phyloP scores from a whole-genome alignment of 2,888 invertebrate species.

The Cryptus viduatorius region DNA sequence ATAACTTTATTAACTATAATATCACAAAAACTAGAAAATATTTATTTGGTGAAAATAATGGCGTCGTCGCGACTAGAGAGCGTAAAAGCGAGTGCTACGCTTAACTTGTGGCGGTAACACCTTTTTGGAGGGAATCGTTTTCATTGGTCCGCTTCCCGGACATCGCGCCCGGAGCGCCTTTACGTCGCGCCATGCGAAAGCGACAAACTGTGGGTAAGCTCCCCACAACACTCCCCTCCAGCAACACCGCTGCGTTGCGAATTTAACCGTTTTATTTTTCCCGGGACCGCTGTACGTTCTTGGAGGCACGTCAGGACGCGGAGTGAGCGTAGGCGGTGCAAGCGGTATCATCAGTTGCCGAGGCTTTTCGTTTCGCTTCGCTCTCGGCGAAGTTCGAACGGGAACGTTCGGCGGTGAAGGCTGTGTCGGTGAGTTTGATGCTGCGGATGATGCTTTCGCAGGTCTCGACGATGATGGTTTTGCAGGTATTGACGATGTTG shows the following conservation, averaged over 20 bases:
- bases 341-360: neutral
- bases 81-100: too few species aligned
- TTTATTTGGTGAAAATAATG: too few species aligned
- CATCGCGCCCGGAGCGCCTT: too few species aligned
- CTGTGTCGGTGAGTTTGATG: neutral
- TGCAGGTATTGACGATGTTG: neutral
- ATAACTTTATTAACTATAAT: too few species aligned
- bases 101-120: too few species aligned
- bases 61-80: too few species aligned
- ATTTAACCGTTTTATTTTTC: neutral
- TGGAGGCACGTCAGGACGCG: constrained; percentile 7
- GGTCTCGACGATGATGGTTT: neutral
- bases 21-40: too few species aligned
- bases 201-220: too few species aligned
- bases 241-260: constrained; percentile 17
- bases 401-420: neutral
- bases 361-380: neutral
- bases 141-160: too few species aligned
- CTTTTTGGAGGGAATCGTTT: too few species aligned
- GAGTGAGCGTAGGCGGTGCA: constrained; percentile 16
- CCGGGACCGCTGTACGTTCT: neutral
- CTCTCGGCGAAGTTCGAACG: neutral
- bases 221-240: constrained; percentile 30
- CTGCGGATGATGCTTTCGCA: neutral
- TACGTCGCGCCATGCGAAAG: too few species aligned